Base-by-base conservation (phyloP, 2,113 vertebrate genomes). In the Nyctereutes procyonoides region DNA sequence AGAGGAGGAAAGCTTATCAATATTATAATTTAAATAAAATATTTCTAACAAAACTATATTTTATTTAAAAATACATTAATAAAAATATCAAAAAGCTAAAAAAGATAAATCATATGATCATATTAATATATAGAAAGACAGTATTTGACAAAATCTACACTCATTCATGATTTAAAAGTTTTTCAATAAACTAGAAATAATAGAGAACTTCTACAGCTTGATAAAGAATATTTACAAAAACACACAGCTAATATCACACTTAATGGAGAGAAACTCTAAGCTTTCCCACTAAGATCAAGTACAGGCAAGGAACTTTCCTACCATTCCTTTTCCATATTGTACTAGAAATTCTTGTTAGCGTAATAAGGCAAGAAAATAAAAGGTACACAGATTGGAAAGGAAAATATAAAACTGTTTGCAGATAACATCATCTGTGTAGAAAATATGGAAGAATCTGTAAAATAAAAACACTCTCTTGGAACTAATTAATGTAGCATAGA, bases 11-110 rank as follows among this genome's bases (percentile, higher is more conserved):
- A 74, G 80, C 1, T 82, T 51, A 53, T 8, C 55, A 81, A 35
- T n/a, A 32, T 86, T 63, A 20, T 63, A 63, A 92, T 13, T 32
- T 71, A 88, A 83, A 83, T 48, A 84, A 85, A 88, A 32, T 76
- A 30, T 86, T 94, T 90, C 55, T 90, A 53, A 56, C 13, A 73
- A 92, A 82, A 93, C 6, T 83, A 0, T 67, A 65, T 73, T 81
- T 93, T 89, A 63, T 69, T 92, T 65, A 65, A 51, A 69, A 96
- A 83, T 8, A 83, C 48, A 67, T 67, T n/a, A 67, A 67, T 67
- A 67, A 67, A 32, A 67, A 67, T 32, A 67, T 65, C 48, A 80
- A 90, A 4, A 83, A 19, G 43, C 15, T 30, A 65, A 35, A 65
- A 65, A 35, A 53, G 48, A 90, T 77, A 90, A 63, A 79, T 65